Conservation (phyloP, 2,797 vertebrate species). For the Onychomys arenicola region DNA sequence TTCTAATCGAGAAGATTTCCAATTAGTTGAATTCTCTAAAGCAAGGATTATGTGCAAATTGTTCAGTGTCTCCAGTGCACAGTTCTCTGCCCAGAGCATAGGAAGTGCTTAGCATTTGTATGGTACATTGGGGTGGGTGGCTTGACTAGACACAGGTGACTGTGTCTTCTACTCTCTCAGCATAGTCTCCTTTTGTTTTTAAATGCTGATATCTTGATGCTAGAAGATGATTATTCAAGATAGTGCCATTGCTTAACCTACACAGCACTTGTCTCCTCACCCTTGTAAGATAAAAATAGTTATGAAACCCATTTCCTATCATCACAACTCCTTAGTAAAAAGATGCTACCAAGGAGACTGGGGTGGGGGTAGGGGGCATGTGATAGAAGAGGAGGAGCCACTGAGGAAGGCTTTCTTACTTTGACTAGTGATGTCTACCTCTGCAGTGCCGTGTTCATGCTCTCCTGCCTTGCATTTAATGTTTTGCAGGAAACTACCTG, state of each 20-base stretch:
- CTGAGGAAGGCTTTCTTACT: background rate
- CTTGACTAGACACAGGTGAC: background rate
- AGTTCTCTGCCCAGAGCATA: background rate
- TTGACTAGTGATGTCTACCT: rapidly evolving
- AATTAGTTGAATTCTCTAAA: background rate
- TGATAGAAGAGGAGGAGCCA: no score
- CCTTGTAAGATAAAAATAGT: background rate
- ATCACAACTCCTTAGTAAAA: constrained; percentile 9
- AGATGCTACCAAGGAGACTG: background rate
- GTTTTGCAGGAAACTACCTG: background rate
- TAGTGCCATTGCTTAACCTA: background rate
- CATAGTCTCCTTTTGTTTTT: background rate
- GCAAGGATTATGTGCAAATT: background rate
- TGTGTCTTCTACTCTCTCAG: background rate
- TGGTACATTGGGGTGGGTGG: background rate
- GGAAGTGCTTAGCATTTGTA: background rate
- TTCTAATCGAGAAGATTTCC: background rate
- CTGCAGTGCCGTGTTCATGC: background rate
- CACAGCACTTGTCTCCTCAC: background rate
- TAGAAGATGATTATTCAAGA: background rate
- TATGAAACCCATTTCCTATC: background rate
- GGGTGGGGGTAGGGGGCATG: no score
- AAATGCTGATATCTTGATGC: background rate
- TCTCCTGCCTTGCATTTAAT: background rate
- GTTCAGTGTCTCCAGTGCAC: background rate